phyloP scores from a whole-genome alignment of 2,797 vertebrate genomes.

The Todus mexicanus region DNA sequence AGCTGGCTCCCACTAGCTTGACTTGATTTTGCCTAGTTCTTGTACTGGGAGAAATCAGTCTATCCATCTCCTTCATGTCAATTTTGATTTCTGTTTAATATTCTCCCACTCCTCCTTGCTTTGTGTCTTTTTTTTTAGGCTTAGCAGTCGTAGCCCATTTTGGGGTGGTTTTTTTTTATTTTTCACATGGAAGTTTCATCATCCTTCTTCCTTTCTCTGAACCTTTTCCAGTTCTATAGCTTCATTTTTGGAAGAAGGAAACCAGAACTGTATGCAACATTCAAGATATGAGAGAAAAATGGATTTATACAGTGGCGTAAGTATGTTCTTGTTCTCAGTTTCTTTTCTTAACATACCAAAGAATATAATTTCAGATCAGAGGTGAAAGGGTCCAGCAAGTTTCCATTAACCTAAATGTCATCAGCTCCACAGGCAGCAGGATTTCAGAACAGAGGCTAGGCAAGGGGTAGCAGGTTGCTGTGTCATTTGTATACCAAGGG shows the following conservation, averaged over 20 bases:
- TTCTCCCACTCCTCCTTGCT: neutral
- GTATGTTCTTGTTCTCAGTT: neutral
- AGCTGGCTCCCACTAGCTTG: neutral
- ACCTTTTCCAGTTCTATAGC: neutral
- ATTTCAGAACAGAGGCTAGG: neutral
- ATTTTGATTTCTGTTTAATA: conserved; percentile 13
- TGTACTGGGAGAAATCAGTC: neutral
- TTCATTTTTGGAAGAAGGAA: conserved; percentile 10
- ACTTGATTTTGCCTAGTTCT: neutral
- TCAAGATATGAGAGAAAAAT: neutral
- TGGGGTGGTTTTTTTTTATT: neutral
- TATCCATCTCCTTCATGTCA: neutral
- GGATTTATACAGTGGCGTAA: neutral
- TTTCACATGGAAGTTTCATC: neutral
- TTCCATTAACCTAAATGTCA: neutral
- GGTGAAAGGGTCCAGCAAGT: neutral
- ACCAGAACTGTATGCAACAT: neutral
- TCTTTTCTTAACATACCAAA: neutral
- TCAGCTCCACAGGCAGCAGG: neutral
- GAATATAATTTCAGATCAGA: neutral
- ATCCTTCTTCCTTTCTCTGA: neutral
- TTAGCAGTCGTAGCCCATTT: neutral
- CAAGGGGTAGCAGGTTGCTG: neutral
- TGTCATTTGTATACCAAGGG: neutral
- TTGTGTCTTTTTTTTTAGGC: neutral